A percentile compares a stretch with the other conserved stretches of the same genome.
phyloP scores from a whole-genome alignment of 2,797 vertebrate genomes.

The Pogoniulus pusillus region DNA sequence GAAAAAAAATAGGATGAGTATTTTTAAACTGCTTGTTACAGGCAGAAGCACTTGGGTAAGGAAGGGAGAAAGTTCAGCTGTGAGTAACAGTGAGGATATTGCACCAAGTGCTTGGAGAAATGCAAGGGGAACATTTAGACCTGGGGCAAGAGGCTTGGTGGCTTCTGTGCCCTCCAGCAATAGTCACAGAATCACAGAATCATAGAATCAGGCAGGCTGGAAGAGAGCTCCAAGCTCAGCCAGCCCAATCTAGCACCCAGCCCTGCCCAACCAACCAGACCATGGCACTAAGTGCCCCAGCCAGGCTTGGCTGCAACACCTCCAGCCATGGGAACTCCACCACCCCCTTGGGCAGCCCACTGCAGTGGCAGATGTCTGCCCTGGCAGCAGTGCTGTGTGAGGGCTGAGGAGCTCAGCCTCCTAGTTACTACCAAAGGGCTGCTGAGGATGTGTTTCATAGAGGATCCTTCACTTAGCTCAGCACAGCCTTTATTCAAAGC shows the following conservation, averaged over 20 bases:
- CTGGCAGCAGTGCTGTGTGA: background rate
- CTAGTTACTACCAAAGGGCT: background rate
- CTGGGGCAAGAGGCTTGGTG: background rate
- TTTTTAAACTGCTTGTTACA: slow-evolving; percentile 44
- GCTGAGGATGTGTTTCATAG: background rate
- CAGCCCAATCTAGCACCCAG: too few relatives aligned
- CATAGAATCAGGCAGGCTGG: too few relatives aligned
- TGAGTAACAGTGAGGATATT: background rate
- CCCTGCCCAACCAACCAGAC: too few relatives aligned
- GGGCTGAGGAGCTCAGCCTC: background rate
- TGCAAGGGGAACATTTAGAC: background rate
- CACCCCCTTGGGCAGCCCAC: too few relatives aligned
- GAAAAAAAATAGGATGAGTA: background rate
- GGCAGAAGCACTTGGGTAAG: background rate
- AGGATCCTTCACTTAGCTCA: background rate
- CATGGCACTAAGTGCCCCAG: too few relatives aligned
- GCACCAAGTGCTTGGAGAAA: background rate
- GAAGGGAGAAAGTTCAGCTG: background rate
- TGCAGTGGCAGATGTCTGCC: too few relatives aligned
- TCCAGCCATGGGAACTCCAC: too few relatives aligned
- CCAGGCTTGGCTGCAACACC: too few relatives aligned
- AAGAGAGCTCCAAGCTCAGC: too few relatives aligned
- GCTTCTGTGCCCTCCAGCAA: background rate
- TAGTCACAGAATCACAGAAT: too few relatives aligned
- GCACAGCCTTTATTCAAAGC: background rate